Base-by-base conservation (phyloP, 2,888 invertebrate genomes). In the Hydriomena furcata region DNA sequence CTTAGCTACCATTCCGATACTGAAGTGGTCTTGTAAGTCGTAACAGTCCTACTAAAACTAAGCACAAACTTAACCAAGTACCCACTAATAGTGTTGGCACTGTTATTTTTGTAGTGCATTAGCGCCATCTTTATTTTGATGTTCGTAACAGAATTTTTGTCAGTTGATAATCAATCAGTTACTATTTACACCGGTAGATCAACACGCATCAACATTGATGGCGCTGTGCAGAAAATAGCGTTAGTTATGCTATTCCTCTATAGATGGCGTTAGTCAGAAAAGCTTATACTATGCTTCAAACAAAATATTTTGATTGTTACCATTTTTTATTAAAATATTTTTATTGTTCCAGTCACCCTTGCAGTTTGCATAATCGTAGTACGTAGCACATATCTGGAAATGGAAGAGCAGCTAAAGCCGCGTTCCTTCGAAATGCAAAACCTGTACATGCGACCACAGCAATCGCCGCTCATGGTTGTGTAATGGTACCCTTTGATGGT, bases 11-110 rank as follows among this genome's bases (percentile, higher is more conserved):
- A 32, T 84, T 1, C 73, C 78, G 0, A 57, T 82, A 10, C 65
- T 89, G 1, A 77, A 76, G 45, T 86, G 82, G 82, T 75, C 83
- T 59, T 58, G 89, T 89, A 69, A 82, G 87, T 82, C 66, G 7
- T 5, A 28, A 17, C 20, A 34, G 17, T n/a, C n/a, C n/a, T n/a
- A n/a, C n/a, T n/a, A n/a, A n/a, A n/a, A n/a, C n/a, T n/a, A n/a
- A n/a, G n/a, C n/a, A n/a, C n/a, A n/a, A n/a, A n/a, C n/a, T n/a
- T n/a, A n/a, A n/a, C n/a, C n/a, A n/a, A n/a, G n/a, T n/a, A n/a
- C n/a, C n/a, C n/a, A n/a, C n/a, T n/a, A n/a, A n/a, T n/a, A n/a
- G n/a, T n/a, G n/a, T n/a, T n/a, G n/a, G n/a, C n/a, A n/a, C n/a
- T n/a, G n/a, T n/a, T n/a, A n/a, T n/a, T n/a, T n/a, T n/a, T 17